A percentile compares a stretch with the other conserved stretches of the same genome.
Conservation (phyloP, 2,113 vertebrate species). For the Oryctolagus cuniculus region DNA sequence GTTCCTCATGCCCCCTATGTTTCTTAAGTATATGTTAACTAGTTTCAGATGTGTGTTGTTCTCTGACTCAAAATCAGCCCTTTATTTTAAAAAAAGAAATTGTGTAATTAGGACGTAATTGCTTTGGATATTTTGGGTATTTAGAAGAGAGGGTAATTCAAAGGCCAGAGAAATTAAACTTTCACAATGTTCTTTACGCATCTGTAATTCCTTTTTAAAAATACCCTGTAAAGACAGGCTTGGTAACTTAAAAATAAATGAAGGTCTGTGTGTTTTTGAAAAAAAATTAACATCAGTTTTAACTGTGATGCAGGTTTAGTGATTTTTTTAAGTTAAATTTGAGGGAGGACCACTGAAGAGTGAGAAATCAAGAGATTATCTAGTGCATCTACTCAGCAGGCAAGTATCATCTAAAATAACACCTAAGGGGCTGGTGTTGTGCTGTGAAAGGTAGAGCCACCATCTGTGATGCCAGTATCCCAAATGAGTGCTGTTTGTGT, state of each 20-base stretch:
- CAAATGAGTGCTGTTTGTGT: no score
- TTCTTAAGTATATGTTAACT: constrained; percentile 72
- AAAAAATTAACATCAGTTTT: constrained; percentile 35
- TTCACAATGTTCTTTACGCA: constrained; percentile 66
- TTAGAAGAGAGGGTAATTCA: constrained; percentile 69
- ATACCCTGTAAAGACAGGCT: not conserved
- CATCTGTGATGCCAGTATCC: no score
- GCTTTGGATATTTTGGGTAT: constrained; percentile 77
- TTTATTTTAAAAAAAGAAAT: constrained; percentile 75
- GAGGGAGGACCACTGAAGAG: not conserved
- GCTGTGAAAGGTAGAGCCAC: no score
- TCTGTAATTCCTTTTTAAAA: constrained; percentile 55
- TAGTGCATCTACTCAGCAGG: not conserved
- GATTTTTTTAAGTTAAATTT: constrained; percentile 19
- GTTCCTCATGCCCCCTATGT: not conserved
- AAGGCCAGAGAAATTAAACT: constrained; percentile 76
- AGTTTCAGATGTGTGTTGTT: constrained; percentile 78
- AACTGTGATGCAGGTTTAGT: constrained; percentile 1
- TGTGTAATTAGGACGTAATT: constrained; percentile 81
- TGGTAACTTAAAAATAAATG: constrained; percentile 65
- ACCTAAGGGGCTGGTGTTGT: not conserved
- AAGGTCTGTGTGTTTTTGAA: constrained; percentile 30
- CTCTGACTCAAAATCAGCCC: constrained; percentile 74
- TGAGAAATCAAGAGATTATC: not conserved
- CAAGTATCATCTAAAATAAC: not conserved